Conservation (phyloP, 2,797 vertebrate species). For the Hemitrygon akajei region DNA sequence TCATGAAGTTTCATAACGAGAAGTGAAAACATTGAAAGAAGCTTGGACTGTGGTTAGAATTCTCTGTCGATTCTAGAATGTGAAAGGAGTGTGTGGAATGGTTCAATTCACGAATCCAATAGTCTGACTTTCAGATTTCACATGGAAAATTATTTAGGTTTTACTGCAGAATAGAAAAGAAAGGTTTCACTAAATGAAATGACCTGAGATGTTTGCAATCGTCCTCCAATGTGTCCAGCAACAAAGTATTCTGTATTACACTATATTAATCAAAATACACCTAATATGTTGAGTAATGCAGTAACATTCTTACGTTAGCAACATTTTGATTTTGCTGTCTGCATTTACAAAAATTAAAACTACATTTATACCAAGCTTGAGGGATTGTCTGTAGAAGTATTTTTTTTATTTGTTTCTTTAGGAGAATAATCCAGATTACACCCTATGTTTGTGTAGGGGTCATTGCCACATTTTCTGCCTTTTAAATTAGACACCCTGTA, state of each 20-base stretch:
- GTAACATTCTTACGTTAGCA: not conserved
- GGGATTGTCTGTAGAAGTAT: not conserved
- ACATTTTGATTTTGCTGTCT: not conserved
- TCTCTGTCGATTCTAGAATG: not conserved
- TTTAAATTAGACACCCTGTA: not conserved
- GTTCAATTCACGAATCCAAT: no score
- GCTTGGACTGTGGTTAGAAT: not conserved
- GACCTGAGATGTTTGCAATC: not conserved
- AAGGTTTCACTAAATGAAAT: not conserved
- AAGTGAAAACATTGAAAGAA: not conserved
- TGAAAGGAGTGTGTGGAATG: no score
- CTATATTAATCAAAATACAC: not conserved
- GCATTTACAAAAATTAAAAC: not conserved
- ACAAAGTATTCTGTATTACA: not conserved
- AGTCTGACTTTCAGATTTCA: not conserved
- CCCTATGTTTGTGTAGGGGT: not conserved
- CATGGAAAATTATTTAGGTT: not conserved
- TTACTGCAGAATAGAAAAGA: not conserved
- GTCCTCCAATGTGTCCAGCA: not conserved
- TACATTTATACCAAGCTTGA: not conserved
- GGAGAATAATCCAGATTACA: constrained; percentile 2
- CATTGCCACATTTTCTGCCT: not conserved
- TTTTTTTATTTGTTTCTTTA: constrained; percentile 21
- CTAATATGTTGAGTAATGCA: not conserved
- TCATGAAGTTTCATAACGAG: not conserved